Conservation (phyloP, 2,888 invertebrate genomes). For the Listrodromus nycthemerus region DNA sequence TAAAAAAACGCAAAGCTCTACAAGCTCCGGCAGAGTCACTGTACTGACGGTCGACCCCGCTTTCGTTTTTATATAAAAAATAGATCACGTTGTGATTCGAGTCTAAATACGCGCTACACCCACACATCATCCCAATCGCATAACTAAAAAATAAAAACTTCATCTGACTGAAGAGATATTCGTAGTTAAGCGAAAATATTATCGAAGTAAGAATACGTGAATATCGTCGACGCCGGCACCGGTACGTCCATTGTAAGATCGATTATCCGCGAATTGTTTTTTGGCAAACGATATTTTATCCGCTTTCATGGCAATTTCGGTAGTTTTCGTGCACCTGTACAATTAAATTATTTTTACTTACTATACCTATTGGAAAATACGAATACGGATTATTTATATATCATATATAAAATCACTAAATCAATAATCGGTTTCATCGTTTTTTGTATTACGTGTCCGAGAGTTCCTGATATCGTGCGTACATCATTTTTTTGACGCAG, state of each 20-base stretch:
- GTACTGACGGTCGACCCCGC: neutral
- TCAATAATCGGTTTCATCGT: conserved; percentile 14
- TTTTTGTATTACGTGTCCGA: conserved; percentile 85
- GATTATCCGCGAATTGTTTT: neutral
- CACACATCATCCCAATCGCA: neutral
- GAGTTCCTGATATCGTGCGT: conserved; percentile 93
- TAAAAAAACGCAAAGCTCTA: neutral
- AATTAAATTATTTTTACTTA: conserved; percentile 37
- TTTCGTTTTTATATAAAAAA: conserved; percentile 49
- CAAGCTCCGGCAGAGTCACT: neutral
- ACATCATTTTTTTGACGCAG: conserved; percentile 95
- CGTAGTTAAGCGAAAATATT: conserved; percentile 55
- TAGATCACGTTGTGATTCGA: conserved; percentile 25
- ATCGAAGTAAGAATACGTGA: conserved; percentile 16
- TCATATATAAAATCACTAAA: conserved; percentile 21
- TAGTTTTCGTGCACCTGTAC: conserved; percentile 56
- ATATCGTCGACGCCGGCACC: conserved; percentile 4
- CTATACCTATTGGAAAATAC: conserved; percentile 46
- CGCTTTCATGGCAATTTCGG: conserved; percentile 48
- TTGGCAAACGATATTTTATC: neutral
- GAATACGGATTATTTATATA: conserved; percentile 34
- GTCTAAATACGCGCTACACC: conserved; percentile 25
- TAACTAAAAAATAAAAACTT: conserved; percentile 29
- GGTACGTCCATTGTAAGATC: neutral
- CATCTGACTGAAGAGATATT: conserved; percentile 33